These are phyloP conservation scores for Diadophis punctatus DNA, from an alignment of 2,113 vertebrate species.

Conservation along the genomic window DNA sequence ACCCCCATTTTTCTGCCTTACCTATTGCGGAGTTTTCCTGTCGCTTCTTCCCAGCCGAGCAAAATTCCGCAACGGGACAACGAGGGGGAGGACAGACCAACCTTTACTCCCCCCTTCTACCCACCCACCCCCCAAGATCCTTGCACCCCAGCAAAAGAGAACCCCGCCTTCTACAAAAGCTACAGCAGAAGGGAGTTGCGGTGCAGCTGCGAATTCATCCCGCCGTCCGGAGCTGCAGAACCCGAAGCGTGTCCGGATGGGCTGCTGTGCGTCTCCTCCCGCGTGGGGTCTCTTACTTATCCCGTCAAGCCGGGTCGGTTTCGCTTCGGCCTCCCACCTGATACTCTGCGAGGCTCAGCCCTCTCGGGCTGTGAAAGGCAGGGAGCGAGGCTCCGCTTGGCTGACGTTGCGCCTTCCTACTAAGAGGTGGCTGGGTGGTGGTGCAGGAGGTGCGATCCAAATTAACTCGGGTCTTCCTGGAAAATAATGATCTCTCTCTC, in stretches of 20 bases:
- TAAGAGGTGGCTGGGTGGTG: background rate
- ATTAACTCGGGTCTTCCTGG: slow-evolving; percentile 2
- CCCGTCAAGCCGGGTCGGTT: background rate
- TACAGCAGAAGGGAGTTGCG: accelerated
- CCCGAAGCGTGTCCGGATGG: background rate
- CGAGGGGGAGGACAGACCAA: accelerated
- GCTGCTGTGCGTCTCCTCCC: background rate
- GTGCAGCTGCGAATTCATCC: background rate
- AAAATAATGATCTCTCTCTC: background rate
- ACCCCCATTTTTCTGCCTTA: background rate
- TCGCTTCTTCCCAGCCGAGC: background rate
- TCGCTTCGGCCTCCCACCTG: slow-evolving; percentile 17
- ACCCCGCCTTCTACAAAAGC: no score
- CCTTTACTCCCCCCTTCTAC: background rate
- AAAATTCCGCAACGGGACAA: slow-evolving; percentile 1
- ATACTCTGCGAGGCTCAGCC: slow-evolving; percentile 8
- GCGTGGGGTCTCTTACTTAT: slow-evolving; percentile 30
- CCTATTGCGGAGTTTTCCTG: background rate
- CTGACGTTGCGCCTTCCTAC: slow-evolving; percentile 50
- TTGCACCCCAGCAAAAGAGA: background rate
- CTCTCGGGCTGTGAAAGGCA: background rate
- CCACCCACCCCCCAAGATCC: background rate
- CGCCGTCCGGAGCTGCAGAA: background rate
- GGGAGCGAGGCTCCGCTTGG: slow-evolving; percentile 41
- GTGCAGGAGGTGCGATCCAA: background rate